Conservation (phyloP, 2,888 invertebrate species). For the Myopa tessellatipennis region DNA sequence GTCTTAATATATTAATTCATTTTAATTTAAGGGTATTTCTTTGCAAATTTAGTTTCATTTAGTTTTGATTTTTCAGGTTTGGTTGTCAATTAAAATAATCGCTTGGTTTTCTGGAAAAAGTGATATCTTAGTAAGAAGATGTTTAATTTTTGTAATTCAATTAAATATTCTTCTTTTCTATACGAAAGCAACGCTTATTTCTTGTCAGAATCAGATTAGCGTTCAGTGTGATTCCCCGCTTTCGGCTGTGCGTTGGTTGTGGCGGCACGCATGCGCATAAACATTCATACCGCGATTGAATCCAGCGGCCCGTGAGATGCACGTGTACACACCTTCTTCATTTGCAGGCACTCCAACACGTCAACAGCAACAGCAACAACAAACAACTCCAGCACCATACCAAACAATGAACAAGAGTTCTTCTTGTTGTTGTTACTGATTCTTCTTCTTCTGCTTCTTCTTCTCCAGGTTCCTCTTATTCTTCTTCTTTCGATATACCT, state of each 20-base stretch:
- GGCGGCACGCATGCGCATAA: conserved; percentile 7
- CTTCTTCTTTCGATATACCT: conserved; percentile 21
- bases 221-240: too few relatives aligned
- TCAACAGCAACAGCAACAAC: neutral
- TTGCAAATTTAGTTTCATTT: too few relatives aligned
- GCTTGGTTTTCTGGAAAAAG: too few relatives aligned
- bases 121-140: too few relatives aligned
- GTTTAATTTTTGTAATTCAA: neutral
- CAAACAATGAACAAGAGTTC: too few relatives aligned
- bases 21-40: too few relatives aligned
- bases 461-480: neutral
- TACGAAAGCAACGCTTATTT: neutral
- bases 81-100: too few relatives aligned
- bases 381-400: neutral
- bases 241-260: conserved; percentile 25
- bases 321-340: conserved; percentile 26
- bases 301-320: neutral
- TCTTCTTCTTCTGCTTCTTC: too few relatives aligned
- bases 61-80: too few relatives aligned
- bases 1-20: too few relatives aligned
- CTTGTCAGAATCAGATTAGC: neutral
- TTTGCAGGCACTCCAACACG: neutral
- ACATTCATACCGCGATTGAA: too few relatives aligned
- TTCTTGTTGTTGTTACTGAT: too few relatives aligned
- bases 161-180: neutral